phyloP scores from a whole-genome alignment of 1,140 invertebrate genomes.

The Heterodera schachtii region DNA sequence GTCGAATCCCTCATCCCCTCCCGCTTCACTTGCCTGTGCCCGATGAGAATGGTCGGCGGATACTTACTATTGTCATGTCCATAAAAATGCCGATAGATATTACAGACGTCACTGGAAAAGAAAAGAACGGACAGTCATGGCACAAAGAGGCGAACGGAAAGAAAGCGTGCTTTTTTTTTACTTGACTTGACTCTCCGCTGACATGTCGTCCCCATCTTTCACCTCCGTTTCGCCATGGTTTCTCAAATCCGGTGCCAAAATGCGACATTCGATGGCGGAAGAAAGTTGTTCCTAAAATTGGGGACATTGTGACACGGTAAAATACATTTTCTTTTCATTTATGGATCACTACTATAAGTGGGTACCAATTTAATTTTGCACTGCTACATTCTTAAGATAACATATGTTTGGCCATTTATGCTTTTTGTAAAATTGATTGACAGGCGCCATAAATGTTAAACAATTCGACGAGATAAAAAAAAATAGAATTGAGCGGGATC shows the following conservation, averaged over 20 bases:
- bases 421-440: conserved; percentile 1
- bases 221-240: conserved; percentile 57
- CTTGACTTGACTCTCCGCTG: conserved; percentile 54
- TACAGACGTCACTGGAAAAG: conserved; percentile 43
- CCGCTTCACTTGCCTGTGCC: conserved; percentile 45
- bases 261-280: conserved; percentile 53
- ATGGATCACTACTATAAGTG: too few species aligned
- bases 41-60: conserved; percentile 49
- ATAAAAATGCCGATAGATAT: conserved; percentile 50
- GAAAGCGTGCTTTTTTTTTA: conserved; percentile 30
- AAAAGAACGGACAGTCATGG: conserved; percentile 1
- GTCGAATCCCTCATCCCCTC: too few species aligned
- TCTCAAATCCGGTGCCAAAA: conserved; percentile 63
- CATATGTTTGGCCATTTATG: too few species aligned
- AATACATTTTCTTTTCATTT: too few species aligned
- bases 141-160: not conserved
- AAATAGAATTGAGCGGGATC: too few species aligned
- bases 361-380: too few species aligned
- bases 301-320: not conserved
- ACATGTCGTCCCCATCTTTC: conserved; percentile 52
- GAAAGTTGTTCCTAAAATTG: conserved; percentile 53
- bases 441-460: conserved; percentile 11
- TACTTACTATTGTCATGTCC: conserved; percentile 5
- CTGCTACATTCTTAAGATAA: too few species aligned
- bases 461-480: conserved; percentile 14